phyloP scores from a whole-genome alignment of 2,113 vertebrate species.

The Aptenodytes forsteri region DNA sequence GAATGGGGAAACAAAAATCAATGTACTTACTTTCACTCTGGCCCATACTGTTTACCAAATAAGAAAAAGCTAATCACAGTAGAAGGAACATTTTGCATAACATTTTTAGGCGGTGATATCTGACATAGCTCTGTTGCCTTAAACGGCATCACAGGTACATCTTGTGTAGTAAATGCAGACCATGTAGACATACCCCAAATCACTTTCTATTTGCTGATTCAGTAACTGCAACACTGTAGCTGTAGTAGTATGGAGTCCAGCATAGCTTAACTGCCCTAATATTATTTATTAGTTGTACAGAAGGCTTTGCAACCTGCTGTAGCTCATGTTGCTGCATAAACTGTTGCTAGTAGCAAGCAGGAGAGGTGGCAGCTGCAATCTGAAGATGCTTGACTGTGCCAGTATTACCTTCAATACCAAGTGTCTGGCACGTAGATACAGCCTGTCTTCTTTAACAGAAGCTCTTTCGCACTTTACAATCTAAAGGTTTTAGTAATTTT shows the following conservation, averaged over 20 bases:
- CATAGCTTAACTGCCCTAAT: neutral
- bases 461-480: neutral
- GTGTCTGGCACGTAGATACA: neutral
- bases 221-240: neutral
- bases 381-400: neutral
- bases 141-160: neutral
- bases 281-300: neutral
- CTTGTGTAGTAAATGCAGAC: neutral
- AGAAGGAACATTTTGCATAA: neutral
- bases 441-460: neutral
- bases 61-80: neutral
- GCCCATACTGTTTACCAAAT: neutral
- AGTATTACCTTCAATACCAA: neutral
- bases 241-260: neutral
- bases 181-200: neutral
- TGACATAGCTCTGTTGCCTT: neutral
- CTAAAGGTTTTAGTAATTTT: neutral
- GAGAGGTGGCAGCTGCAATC: neutral
- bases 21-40: neutral
- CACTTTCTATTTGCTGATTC: neutral
- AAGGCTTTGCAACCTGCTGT: neutral
- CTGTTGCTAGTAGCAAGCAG: neutral
- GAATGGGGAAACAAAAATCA: neutral
- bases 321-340: neutral
- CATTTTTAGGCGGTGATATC: neutral